Base-by-base conservation (phyloP, 2,888 invertebrate species). In the Clunio marinus region DNA sequence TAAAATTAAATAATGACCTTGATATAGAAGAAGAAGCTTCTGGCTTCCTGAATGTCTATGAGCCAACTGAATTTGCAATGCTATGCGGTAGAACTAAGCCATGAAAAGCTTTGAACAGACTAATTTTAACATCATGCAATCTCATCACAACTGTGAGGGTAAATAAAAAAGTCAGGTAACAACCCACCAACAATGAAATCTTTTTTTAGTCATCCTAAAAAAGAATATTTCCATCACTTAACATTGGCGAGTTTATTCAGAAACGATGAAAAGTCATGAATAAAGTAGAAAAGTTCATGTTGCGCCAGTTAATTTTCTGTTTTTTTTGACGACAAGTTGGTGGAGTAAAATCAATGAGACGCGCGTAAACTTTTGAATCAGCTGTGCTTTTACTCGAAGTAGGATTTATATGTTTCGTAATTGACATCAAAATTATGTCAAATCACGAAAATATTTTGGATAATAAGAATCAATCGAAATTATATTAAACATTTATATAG, bases 91-190 rank as follows among this genome's bases (percentile, higher is more conserved):
- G 66, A n/a, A n/a, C n/a, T n/a, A n/a, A n/a, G n/a, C n/a, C n/a
- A n/a, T n/a, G n/a, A n/a, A n/a, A n/a, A n/a, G n/a, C n/a, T n/a
- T n/a, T n/a, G n/a, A n/a, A n/a, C n/a, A n/a, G n/a, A n/a, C 32
- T 55, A 55, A 66, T 55, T 65, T 66, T 55, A 66, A 66, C 66
- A 63, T 66, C 66, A 66, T 66, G 66, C 66, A 66, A 66, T 35
- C 55, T 66, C 55, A 66, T 66, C 46, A 20, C 35, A 35, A 66
- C 5, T 66, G 27, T 25, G 51, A 27, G 57, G 27, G 25, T 25
- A 20, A 57, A 32, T 32, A 7, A 7, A 32, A 7, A 32, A 32
- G 4, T 4, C 4, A 32, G 4, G 32, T 7, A 4, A 32, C 32
- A 10, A 4, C 10, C 32, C 5, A n/a, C n/a, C n/a, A n/a, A n/a